phyloP scores from a whole-genome alignment of 1,140 invertebrate species.

The Danaus melanippus region DNA sequence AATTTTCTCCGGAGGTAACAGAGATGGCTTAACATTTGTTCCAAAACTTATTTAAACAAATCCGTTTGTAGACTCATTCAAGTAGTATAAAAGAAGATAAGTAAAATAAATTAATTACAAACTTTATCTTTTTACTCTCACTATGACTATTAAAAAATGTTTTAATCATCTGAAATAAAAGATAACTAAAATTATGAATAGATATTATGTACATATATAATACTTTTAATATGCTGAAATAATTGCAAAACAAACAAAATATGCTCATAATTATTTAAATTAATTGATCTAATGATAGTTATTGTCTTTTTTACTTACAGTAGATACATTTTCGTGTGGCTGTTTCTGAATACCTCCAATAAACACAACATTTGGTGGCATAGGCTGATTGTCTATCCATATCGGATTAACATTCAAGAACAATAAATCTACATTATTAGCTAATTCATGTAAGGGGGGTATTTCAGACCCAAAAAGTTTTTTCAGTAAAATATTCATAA shows the following conservation, averaged over 20 bases:
- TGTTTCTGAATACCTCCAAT: conserved; percentile 74
- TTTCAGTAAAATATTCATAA: conserved; percentile 16
- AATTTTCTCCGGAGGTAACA: conserved; percentile 43
- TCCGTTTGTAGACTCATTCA: conserved; percentile 69
- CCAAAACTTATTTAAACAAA: conserved; percentile 76
- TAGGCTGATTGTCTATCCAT: conserved; percentile 63
- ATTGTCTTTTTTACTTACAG: conserved; percentile 25
- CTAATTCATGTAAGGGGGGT: conserved; percentile 29
- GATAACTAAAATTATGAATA: too few species aligned
- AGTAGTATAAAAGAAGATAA: conserved; percentile 60
- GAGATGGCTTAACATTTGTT: conserved; percentile 59
- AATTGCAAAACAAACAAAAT: too few species aligned
- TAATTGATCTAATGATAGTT: too few species aligned
- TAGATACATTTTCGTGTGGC: conserved; percentile 38
- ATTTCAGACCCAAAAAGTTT: conserved; percentile 26
- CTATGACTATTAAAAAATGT: too few species aligned
- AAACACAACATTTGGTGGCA: conserved; percentile 72
- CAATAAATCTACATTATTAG: conserved; percentile 50
- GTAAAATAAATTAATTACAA: conserved; percentile 25
- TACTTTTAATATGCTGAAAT: too few species aligned
- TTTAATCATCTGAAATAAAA: too few species aligned
- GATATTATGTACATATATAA: too few species aligned
- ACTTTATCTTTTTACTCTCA: too few species aligned
- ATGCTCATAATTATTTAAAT: too few species aligned
- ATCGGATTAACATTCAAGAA: conserved; percentile 73